Conservation (phyloP, 2,113 vertebrate species). For the Entelurus aequoreus region DNA sequence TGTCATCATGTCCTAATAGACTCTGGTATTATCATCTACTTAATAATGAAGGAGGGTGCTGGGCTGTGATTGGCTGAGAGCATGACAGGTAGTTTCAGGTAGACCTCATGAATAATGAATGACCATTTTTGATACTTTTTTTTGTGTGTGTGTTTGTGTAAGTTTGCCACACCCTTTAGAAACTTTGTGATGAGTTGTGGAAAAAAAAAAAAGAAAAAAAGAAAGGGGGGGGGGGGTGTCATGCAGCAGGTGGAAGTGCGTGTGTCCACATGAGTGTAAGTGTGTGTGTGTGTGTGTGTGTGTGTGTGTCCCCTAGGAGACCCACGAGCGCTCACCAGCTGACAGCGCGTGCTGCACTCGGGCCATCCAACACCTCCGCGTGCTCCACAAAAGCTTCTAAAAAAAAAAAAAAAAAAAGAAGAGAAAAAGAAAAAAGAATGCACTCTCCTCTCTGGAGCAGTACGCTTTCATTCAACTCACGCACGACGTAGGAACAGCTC, state of each 20-base stretch:
- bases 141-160: conserved; percentile 3
- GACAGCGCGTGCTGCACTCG: conserved; percentile 88
- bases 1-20: neutral
- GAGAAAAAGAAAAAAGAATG: conserved; percentile 71
- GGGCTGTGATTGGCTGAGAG: neutral
- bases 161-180: neutral
- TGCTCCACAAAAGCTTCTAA: conserved; percentile 78
- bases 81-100: no score
- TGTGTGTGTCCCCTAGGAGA: conserved; percentile 71
- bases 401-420: conserved; percentile 66
- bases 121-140: neutral
- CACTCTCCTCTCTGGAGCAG: conserved; percentile 47
- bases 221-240: conserved; percentile 19
- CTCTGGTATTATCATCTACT: neutral
- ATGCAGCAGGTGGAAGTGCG: conserved; percentile 21
- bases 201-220: conserved; percentile 5
- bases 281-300: conserved; percentile 18
- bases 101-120: neutral
- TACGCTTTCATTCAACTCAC: conserved; percentile 22
- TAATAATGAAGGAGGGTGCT: neutral
- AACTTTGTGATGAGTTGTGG: conserved; percentile 9
- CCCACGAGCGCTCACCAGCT: conserved; percentile 93
- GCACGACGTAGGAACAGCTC: conserved; percentile 30
- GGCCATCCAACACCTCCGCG: conserved; percentile 83
- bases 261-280: conserved; percentile 4